phyloP scores from a whole-genome alignment of 2,797 vertebrate genomes.

The Champsocephalus gunnari region DNA sequence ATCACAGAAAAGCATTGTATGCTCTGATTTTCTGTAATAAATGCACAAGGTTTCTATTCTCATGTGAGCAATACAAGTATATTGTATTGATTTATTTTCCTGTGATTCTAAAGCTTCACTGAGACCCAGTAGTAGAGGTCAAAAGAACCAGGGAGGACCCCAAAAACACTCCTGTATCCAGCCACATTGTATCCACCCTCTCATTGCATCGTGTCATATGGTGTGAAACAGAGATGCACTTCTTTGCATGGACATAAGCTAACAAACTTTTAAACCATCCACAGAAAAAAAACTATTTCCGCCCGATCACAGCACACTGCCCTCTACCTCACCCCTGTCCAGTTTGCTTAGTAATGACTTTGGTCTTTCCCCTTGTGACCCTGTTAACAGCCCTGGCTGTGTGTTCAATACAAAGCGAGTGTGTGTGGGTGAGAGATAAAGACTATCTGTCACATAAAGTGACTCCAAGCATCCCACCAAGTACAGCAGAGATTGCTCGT shows the following conservation, averaged over 20 bases:
- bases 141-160: constrained; percentile 17
- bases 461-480: constrained; percentile 32
- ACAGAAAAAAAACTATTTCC: not conserved
- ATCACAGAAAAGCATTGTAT: not conserved
- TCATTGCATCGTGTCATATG: constrained; percentile 8
- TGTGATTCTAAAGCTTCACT: constrained; percentile 6
- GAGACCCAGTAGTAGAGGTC: constrained; percentile 31
- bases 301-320: not conserved
- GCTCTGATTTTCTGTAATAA: constrained; percentile 4
- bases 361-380: constrained; percentile 25
- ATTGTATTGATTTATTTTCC: constrained; percentile 22
- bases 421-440: constrained; percentile 49
- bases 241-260: constrained; percentile 22
- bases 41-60: constrained; percentile 15
- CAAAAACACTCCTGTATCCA: constrained; percentile 8
- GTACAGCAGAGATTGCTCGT: constrained; percentile 13
- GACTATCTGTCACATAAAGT: constrained; percentile 44
- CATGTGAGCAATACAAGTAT: constrained; percentile 16
- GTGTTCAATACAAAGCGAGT: constrained; percentile 31
- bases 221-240: constrained; percentile 1
- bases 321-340: not conserved
- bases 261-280: not conserved
- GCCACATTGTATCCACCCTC: constrained; percentile 23
- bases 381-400: constrained; percentile 16
- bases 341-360: constrained; percentile 34